Conservation (phyloP, 2,888 invertebrate species). For the Belgica antarctica region DNA sequence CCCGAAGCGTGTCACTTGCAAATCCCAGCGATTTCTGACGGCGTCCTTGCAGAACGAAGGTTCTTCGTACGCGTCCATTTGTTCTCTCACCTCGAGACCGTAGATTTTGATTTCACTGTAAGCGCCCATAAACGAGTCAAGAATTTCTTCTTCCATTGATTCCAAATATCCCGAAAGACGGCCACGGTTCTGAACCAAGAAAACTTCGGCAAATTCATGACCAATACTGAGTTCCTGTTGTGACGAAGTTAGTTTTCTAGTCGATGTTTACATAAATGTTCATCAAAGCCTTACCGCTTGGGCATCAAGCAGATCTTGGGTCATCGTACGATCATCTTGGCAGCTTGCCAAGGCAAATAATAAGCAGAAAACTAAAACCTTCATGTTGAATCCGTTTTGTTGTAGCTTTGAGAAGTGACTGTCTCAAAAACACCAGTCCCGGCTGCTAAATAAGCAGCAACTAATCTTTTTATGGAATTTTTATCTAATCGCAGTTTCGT, state of each 20-base stretch:
- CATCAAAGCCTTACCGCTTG: no score
- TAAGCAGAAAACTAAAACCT: not conserved
- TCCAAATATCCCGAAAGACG: not conserved
- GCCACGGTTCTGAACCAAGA: not conserved
- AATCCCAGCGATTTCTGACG: not conserved
- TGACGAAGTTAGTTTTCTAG: not conserved
- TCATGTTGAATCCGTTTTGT: not conserved
- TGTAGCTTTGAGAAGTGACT: not conserved
- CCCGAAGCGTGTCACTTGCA: conserved; percentile 4
- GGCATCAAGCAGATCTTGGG: not conserved
- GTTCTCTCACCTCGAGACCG: not conserved
- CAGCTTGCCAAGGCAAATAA: not conserved
- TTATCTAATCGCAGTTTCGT: no score
- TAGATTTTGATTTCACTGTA: not conserved
- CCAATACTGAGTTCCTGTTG: conserved; percentile 1
- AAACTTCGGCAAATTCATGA: not conserved
- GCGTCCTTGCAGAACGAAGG: not conserved
- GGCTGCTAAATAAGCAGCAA: no score
- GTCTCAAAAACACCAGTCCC: no score
- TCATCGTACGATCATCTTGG: not conserved
- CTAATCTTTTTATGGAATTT: no score
- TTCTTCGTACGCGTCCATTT: not conserved
- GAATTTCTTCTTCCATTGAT: not conserved
- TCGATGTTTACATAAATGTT: no score
- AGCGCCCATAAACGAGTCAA: not conserved